A percentile compares a stretch with the other conserved stretches of the same genome.
These are phyloP conservation scores for Paratrypauchen microcephalus DNA, from an alignment of 2,797 vertebrate species.

Conservation along the genomic window DNA sequence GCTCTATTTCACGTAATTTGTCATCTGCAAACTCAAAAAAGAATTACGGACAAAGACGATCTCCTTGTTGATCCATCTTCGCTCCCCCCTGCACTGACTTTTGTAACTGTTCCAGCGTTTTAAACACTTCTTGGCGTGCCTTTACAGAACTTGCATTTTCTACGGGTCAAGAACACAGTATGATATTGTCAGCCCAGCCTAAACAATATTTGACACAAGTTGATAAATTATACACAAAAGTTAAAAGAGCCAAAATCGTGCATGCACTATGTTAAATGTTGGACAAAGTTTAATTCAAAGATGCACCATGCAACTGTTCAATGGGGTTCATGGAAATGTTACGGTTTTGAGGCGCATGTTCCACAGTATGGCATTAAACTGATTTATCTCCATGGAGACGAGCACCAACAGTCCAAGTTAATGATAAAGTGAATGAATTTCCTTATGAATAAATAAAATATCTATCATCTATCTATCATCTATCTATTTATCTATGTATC, in stretches of 20 bases:
- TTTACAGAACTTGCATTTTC: constrained; percentile 46
- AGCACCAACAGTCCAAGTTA: too few species aligned
- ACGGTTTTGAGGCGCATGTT: too few species aligned
- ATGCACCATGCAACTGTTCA: too few species aligned
- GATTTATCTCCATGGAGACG: too few species aligned
- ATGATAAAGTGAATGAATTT: too few species aligned
- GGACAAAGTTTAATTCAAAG: background rate
- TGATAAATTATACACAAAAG: background rate
- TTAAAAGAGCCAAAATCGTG: background rate
- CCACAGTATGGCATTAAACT: too few species aligned
- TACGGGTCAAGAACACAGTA: constrained; percentile 44
- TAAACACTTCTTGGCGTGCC: constrained; percentile 48
- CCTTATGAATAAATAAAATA: too few species aligned
- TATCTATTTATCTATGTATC: too few species aligned
- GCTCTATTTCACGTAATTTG: constrained; percentile 38
- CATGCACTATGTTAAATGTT: background rate
- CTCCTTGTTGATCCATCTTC: constrained; percentile 48
- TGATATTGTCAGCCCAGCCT: constrained; percentile 50
- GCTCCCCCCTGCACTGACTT: constrained; percentile 42
- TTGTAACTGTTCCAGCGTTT: constrained; percentile 55
- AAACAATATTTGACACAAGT: constrained; percentile 53
- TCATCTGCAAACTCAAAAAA: constrained; percentile 28
- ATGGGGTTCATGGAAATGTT: too few species aligned
- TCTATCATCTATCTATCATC: too few species aligned
- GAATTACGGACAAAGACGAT: constrained; percentile 46